phyloP scores from a whole-genome alignment of 2,113 vertebrate species.

The Typhlomys cinereus region DNA sequence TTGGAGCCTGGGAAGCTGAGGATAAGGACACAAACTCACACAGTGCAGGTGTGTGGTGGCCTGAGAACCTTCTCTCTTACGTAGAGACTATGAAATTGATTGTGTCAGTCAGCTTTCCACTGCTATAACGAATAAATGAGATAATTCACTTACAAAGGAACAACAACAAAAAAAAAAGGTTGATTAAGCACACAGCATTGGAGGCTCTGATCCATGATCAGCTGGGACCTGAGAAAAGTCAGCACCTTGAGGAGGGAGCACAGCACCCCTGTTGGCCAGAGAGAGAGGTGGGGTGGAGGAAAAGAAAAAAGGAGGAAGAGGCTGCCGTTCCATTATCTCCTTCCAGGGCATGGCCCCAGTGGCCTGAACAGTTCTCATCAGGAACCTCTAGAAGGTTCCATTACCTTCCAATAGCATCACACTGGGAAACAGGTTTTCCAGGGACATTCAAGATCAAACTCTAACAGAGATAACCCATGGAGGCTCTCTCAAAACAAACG shows the following conservation, averaged over 20 bases:
- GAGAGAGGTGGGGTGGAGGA: not conserved
- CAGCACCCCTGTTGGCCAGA: not conserved
- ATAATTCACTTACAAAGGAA: not conserved
- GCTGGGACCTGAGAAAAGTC: not conserved
- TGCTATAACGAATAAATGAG: not conserved
- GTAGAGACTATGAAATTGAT: not conserved
- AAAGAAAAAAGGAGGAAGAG: not conserved
- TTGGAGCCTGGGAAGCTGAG: not conserved
- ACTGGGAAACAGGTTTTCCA: not conserved
- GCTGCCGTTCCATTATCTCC: not conserved
- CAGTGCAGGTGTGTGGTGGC: not conserved
- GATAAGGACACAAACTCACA: not conserved
- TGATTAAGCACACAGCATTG: not conserved
- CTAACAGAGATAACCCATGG: not conserved
- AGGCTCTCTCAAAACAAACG: slow-evolving; percentile 14
- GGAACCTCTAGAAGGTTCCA: not conserved
- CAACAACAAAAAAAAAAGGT: not conserved
- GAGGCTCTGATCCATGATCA: not conserved
- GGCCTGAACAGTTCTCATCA: not conserved
- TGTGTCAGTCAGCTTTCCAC: not conserved
- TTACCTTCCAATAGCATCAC: not conserved
- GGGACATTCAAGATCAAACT: not conserved
- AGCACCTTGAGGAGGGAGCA: not conserved
- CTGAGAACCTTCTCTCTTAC: not conserved
- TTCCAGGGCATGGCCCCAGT: not conserved